Evolutionary conservation across 2,113 vertebrate species (phyloP).

Genomic region (Motacilla alba): DNA sequence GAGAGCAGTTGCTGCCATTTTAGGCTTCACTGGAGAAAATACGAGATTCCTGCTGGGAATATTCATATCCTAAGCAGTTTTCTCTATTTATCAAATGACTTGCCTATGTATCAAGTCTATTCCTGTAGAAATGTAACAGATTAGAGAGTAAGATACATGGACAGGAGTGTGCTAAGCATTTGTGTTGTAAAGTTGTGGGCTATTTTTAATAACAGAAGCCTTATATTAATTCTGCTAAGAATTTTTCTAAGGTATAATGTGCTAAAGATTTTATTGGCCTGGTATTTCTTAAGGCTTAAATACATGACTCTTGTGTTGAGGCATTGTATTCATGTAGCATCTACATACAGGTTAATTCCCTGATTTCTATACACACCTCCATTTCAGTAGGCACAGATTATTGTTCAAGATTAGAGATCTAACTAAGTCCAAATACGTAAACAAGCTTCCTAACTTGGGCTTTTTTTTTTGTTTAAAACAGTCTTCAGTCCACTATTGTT

Average conservation of each 20-base stretch:
- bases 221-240: not conserved
- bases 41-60: not conserved
- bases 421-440: not conserved
- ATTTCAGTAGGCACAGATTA: not conserved
- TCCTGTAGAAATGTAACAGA: not conserved
- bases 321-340: not conserved
- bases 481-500: not conserved
- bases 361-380: not conserved
- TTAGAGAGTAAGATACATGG: not conserved
- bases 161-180: not conserved
- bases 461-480: not conserved
- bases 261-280: not conserved
- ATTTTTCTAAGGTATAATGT: not conserved
- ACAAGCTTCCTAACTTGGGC: not conserved
- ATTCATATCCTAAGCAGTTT: not conserved
- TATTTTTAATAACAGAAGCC: not conserved
- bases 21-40: not conserved
- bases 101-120: not conserved
- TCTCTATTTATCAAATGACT: not conserved
- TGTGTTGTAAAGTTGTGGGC: not conserved
- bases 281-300: not conserved
- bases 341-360: not conserved
- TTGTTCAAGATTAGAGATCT: not conserved
- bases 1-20: not conserved
- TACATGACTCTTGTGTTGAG: not conserved